A percentile compares a stretch with the other conserved stretches of the same genome.
These are phyloP conservation scores for Rhinolophus ferrumequinum DNA, from an alignment of 2,113 vertebrate genomes.

Conservation along the genomic window DNA sequence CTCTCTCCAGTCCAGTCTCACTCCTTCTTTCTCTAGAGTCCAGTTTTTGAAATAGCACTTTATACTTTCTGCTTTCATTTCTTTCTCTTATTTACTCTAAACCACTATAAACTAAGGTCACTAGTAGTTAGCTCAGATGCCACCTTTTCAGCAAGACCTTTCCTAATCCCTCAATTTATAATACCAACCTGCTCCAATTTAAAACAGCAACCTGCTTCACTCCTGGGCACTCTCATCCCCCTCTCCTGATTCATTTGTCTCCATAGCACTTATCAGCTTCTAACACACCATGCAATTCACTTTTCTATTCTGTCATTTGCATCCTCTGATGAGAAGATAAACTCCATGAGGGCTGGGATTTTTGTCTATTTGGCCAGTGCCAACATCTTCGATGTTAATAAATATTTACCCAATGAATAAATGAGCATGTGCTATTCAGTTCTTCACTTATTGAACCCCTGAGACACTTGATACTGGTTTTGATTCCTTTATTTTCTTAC, in stretches of 20 bases:
- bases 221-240: neutral
- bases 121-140: neutral
- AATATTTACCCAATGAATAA: neutral
- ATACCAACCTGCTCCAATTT: neutral
- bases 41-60: neutral
- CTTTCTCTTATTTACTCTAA: slow-evolving; percentile 28
- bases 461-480: neutral
- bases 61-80: neutral
- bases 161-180: neutral
- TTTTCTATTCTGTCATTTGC: neutral
- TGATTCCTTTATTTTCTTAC: neutral
- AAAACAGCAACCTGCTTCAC: neutral
- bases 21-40: slow-evolving; percentile 9
- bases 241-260: neutral
- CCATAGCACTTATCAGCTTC: neutral
- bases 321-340: neutral
- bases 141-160: neutral
- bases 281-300: neutral
- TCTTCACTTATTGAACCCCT: neutral
- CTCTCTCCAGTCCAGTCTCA: neutral
- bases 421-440: neutral
- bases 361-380: neutral
- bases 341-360: neutral
- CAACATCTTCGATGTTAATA: neutral
- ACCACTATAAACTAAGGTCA: slow-evolving; percentile 26